Evolutionary conservation across 2,113 vertebrate species (phyloP).

Genomic region (Nyctibius bracteatus): DNA sequence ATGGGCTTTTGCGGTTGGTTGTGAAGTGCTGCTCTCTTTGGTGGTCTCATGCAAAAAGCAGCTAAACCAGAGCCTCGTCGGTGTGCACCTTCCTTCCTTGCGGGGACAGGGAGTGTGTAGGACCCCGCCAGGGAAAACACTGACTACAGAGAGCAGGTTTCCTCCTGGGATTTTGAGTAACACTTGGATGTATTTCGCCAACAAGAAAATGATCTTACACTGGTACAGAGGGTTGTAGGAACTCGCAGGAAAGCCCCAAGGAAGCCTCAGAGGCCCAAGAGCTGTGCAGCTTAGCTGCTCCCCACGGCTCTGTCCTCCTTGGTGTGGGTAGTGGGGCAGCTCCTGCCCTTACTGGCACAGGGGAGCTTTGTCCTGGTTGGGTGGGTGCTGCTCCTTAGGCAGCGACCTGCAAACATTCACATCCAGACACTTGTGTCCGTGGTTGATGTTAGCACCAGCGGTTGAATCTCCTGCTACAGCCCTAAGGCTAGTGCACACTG

Average conservation of each 20-base stretch:
- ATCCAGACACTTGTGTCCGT: neutral
- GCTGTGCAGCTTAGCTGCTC: neutral
- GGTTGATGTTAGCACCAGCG: neutral
- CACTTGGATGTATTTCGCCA: neutral
- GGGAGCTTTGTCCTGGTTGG: neutral
- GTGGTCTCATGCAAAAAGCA: neutral
- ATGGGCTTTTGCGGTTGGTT: fast-evolving
- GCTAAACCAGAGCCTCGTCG: neutral
- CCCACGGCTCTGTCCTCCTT: neutral
- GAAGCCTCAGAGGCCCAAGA: neutral
- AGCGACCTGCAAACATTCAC: neutral
- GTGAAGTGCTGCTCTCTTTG: neutral
- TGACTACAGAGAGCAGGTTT: neutral
- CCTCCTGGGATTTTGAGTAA: neutral
- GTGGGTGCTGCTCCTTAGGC: neutral
- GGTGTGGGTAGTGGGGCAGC: neutral
- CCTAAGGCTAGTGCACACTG: neutral
- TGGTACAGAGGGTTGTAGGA: neutral
- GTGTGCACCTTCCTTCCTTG: neutral
- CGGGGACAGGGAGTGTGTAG: neutral
- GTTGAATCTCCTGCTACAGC: neutral
- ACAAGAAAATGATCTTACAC: neutral
- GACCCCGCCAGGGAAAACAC: neutral
- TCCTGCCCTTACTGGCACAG: neutral
- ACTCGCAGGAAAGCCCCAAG: neutral